Evolutionary conservation across 2,888 invertebrate species (phyloP).

Genomic region (Disparrhopalites patrizii): DNA sequence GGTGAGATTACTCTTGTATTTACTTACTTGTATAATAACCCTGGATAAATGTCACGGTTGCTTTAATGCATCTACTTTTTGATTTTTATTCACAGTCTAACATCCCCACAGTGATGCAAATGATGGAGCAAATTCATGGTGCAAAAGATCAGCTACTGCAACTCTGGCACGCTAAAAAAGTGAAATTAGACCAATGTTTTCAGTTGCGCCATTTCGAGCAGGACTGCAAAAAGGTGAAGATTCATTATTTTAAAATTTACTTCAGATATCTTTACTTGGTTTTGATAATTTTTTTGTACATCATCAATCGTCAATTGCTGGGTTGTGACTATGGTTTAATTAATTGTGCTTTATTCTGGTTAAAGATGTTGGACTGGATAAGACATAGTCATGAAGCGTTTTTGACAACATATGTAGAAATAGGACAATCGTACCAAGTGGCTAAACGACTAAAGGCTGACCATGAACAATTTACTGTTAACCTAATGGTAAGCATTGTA

Average conservation of each 20-base stretch:
- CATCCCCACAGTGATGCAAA: conserved; percentile 69
- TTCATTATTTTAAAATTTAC: conserved; percentile 15
- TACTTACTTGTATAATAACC: too few relatives aligned
- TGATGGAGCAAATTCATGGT: conserved; percentile 79
- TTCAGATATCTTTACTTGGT: too few relatives aligned
- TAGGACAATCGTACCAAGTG: conserved; percentile 83
- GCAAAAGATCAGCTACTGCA: conserved; percentile 88
- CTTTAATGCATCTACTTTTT: neutral
- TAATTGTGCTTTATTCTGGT: conserved; percentile 16
- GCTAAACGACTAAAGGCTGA: conserved; percentile 91
- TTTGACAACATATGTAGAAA: conserved; percentile 92
- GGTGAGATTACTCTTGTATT: too few relatives aligned
- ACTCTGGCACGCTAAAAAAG: conserved; percentile 91
- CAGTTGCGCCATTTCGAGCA: conserved; percentile 93
- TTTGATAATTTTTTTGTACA: too few relatives aligned
- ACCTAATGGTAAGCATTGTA: conserved; percentile 62
- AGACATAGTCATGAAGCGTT: conserved; percentile 92
- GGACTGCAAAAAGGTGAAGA: conserved; percentile 89
- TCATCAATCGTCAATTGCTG: too few relatives aligned
- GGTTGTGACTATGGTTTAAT: too few relatives aligned
- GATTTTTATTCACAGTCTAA: conserved; percentile 52
- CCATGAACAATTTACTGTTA: conserved; percentile 88
- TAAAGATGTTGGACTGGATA: conserved; percentile 95
- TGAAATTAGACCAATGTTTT: conserved; percentile 92
- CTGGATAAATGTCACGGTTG: too few relatives aligned